Conservation (phyloP, 2,888 invertebrate genomes). For the Brenthis daphne region DNA sequence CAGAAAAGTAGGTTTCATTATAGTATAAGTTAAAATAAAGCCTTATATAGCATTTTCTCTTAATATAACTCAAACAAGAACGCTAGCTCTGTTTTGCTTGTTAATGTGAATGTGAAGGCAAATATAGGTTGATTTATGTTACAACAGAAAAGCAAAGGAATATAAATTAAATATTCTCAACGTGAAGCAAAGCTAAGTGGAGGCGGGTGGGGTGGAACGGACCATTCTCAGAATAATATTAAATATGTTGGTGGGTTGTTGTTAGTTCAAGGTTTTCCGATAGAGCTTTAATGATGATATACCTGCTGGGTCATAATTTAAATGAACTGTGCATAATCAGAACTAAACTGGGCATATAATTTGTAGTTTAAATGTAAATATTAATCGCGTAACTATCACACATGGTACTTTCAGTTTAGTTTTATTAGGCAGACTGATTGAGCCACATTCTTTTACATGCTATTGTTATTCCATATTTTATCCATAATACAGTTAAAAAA, state of each 20-base stretch:
- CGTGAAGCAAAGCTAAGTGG: slow-evolving; percentile 2
- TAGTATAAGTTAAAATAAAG: too few relatives aligned
- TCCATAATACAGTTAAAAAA: too few relatives aligned
- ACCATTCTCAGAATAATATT: slow-evolving; percentile 8
- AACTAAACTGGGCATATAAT: background rate
- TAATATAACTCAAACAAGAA: too few relatives aligned
- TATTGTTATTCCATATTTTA: too few relatives aligned
- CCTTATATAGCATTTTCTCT: too few relatives aligned
- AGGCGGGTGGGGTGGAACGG: slow-evolving; percentile 1
- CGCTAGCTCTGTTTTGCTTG: too few relatives aligned
- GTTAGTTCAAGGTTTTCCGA: slow-evolving; percentile 9
- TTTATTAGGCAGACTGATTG: too few relatives aligned
- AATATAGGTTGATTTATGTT: slow-evolving; percentile 21
- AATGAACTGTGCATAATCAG: background rate
- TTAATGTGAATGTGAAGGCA: background rate
- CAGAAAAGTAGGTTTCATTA: too few relatives aligned
- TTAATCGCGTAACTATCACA: too few relatives aligned
- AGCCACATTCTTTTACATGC: too few relatives aligned
- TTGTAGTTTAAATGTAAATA: too few relatives aligned
- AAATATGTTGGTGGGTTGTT: slow-evolving; percentile 8
- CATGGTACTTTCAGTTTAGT: too few relatives aligned
- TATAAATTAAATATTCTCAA: slow-evolving; percentile 26
- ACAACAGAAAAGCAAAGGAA: slow-evolving; percentile 19
- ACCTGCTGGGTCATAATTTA: background rate
- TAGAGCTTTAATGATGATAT: slow-evolving; percentile 11